These are phyloP conservation scores for Mirounga angustirostris DNA, from an alignment of 2,113 vertebrate genomes.

Conservation along the genomic window DNA sequence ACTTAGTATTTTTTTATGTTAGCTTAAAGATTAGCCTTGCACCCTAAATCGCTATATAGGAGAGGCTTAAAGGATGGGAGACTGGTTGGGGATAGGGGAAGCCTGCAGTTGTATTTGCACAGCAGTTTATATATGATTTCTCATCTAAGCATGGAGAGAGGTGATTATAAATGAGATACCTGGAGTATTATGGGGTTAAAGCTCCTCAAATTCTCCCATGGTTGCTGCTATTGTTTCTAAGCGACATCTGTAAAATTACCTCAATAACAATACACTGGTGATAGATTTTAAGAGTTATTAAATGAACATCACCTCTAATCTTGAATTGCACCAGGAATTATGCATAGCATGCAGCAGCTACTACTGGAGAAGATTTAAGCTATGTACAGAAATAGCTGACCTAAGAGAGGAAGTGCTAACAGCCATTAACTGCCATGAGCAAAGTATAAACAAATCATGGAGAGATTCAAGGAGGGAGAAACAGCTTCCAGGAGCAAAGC, in stretches of 20 bases:
- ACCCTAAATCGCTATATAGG: neutral
- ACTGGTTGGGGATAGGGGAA: neutral
- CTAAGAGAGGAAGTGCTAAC: conserved; percentile 49
- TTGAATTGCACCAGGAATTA: conserved; percentile 13
- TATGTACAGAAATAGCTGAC: conserved; percentile 58
- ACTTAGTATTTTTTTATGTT: neutral
- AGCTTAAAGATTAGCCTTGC: neutral
- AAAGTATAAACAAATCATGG: conserved; percentile 37
- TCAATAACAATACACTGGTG: neutral
- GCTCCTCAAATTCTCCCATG: neutral
- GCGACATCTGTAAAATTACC: conserved; percentile 7
- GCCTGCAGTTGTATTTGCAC: neutral
- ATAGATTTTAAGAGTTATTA: conserved; percentile 26
- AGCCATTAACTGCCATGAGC: conserved; percentile 56
- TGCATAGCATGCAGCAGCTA: neutral
- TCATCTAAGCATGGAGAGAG: neutral
- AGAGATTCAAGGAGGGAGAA: conserved; percentile 35
- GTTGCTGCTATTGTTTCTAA: neutral
- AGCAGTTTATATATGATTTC: conserved; percentile 10
- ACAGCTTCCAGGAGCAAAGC: conserved; percentile 40
- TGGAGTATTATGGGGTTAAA: neutral
- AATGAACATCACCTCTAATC: conserved; percentile 36
- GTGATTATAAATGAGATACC: neutral
- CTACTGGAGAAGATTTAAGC: neutral
- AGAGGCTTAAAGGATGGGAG: neutral